phyloP scores from a whole-genome alignment of 2,113 vertebrate genomes.

The Bubo bubo region DNA sequence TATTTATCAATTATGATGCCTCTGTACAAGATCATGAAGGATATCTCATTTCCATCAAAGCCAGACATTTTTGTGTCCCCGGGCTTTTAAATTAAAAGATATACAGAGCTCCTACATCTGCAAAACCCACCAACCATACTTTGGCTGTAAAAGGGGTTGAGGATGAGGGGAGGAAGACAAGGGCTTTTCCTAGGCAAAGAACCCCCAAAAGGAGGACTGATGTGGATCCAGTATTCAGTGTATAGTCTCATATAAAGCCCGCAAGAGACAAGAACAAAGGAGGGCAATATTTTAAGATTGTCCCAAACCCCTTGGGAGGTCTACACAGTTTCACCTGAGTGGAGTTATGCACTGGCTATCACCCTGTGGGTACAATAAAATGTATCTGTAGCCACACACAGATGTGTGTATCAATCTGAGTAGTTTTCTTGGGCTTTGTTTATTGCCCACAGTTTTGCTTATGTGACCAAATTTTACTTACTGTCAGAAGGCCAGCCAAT shows the following conservation, averaged over 20 bases:
- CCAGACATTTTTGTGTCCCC: neutral
- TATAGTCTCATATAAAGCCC: neutral
- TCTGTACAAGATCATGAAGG: neutral
- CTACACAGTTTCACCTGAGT: neutral
- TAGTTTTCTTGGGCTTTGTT: neutral
- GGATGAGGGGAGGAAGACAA: neutral
- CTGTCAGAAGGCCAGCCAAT: neutral
- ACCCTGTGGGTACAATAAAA: neutral
- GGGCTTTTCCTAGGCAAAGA: neutral
- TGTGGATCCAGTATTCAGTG: neutral
- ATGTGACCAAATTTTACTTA: neutral
- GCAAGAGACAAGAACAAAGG: neutral
- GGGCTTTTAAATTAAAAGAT: neutral
- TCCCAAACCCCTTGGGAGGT: neutral
- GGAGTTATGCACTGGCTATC: neutral
- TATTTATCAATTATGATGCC: neutral
- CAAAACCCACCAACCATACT: neutral
- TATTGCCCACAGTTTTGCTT: neutral
- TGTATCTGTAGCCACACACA: neutral
- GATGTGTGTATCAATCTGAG: neutral
- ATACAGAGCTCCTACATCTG: neutral
- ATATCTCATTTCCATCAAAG: neutral
- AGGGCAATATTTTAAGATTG: neutral
- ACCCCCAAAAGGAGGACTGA: neutral
- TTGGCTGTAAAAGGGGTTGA: rapidly evolving